phyloP scores from a whole-genome alignment of 2,797 vertebrate genomes.

The Pelodytes ibericus region DNA sequence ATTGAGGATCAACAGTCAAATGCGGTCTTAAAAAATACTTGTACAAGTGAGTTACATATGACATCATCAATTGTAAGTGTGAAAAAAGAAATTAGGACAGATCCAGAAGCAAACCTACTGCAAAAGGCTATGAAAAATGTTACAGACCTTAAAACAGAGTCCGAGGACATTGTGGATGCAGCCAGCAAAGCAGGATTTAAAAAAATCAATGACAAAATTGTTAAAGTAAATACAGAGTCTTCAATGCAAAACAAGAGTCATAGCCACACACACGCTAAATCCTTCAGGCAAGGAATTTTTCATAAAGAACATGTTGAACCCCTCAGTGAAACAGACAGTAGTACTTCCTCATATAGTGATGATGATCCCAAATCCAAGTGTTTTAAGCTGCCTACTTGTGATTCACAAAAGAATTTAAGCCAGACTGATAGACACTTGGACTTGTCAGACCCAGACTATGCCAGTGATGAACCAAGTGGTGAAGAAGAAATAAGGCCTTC shows the following conservation, averaged over 20 bases:
- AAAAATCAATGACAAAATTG: conserved; percentile 67
- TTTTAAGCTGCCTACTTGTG: conserved; percentile 50
- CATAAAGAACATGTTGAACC: not conserved
- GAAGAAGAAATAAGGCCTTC: conserved; percentile 50
- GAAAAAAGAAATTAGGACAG: not conserved
- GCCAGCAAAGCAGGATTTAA: conserved; percentile 64
- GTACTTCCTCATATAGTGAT: conserved; percentile 26
- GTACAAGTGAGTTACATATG: not conserved
- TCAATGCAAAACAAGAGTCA: not conserved
- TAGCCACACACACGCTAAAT: conserved; percentile 8
- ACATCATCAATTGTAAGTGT: not conserved
- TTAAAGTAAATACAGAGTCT: conserved; percentile 58
- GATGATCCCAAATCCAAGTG: conserved; percentile 57
- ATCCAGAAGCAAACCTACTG: not conserved
- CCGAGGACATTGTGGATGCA: not conserved
- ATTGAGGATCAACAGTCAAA: not conserved
- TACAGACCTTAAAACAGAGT: not conserved
- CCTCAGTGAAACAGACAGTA: conserved; percentile 53
- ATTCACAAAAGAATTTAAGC: conserved; percentile 17
- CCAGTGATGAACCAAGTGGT: conserved; percentile 67
- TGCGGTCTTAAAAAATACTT: not conserved
- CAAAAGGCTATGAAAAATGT: conserved; percentile 11
- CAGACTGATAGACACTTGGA: conserved; percentile 52
- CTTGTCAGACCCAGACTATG: conserved; percentile 66
- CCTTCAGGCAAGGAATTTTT: not conserved